Percentiles rank a stretch among this genome's conserved stretches.
phyloP scores from a whole-genome alignment of 2,888 invertebrate species.

The Spicauda simplicius region DNA sequence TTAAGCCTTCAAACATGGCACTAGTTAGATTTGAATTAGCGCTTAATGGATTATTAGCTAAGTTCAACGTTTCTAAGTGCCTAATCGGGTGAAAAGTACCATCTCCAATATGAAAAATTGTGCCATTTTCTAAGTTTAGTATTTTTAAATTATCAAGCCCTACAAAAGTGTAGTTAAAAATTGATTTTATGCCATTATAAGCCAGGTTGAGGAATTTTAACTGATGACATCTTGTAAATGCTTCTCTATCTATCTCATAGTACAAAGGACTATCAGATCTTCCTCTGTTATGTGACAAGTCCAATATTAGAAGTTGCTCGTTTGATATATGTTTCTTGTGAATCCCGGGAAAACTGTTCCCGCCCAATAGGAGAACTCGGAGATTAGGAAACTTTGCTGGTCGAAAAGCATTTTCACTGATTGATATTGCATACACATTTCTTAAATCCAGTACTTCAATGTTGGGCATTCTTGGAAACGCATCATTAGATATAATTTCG shows the following conservation, averaged over 20 bases:
- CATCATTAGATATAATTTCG: constrained; percentile 75
- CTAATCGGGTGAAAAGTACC: constrained; percentile 74
- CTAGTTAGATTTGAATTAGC: constrained; percentile 68
- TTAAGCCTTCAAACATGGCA: constrained; percentile 76
- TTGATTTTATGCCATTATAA: constrained; percentile 79
- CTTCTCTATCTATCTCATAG: constrained; percentile 78
- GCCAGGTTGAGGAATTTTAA: constrained; percentile 80
- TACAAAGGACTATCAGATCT: constrained; percentile 69
- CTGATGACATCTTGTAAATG: constrained; percentile 76
- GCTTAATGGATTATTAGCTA: constrained; percentile 82
- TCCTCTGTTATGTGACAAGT: constrained; percentile 81
- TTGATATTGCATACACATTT: constrained; percentile 73
- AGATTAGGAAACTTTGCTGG: constrained; percentile 78
- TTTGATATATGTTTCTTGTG: constrained; percentile 77
- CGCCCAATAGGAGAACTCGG: constrained; percentile 75
- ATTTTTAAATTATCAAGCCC: constrained; percentile 77
- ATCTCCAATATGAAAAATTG: constrained; percentile 76
- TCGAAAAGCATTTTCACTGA: constrained; percentile 77
- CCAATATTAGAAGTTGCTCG: constrained; percentile 76
- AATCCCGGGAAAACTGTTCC: constrained; percentile 81
- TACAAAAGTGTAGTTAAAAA: constrained; percentile 78
- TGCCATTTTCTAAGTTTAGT: constrained; percentile 81
- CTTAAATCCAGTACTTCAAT: constrained; percentile 83
- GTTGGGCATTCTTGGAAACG: constrained; percentile 83
- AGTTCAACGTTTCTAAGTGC: constrained; percentile 76